phyloP scores from a whole-genome alignment of 2,797 vertebrate genomes.

The Buphagus erythrorhynchus region DNA sequence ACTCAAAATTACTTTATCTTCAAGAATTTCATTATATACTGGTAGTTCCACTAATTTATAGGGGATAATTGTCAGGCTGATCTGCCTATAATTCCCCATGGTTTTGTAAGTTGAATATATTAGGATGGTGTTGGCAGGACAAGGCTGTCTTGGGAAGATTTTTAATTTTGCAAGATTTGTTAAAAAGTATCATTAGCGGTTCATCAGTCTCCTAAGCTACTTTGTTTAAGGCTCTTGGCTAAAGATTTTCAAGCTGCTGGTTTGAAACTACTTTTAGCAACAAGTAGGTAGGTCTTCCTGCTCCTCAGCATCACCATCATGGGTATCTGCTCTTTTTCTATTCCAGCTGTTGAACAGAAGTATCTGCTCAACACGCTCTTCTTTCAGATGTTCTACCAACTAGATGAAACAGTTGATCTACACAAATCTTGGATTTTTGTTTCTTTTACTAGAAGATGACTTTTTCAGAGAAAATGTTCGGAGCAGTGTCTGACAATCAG shows the following conservation, averaged over 20 bases:
- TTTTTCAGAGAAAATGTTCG: not conserved
- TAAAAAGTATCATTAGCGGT: not conserved
- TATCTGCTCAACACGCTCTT: not conserved
- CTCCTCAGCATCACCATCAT: not conserved
- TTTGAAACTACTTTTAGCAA: not conserved
- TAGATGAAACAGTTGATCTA: not conserved
- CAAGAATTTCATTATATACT: not conserved
- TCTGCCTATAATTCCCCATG: not conserved
- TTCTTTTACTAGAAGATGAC: not conserved
- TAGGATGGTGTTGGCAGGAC: not conserved
- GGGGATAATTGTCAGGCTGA: not conserved
- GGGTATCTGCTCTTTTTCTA: not conserved
- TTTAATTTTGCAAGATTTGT: not conserved
- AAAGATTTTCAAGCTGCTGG: not conserved
- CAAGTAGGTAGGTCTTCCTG: not conserved
- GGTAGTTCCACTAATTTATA: not conserved
- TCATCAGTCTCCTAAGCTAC: not conserved
- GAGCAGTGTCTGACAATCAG: not conserved
- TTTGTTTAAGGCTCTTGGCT: not conserved
- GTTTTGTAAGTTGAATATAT: not conserved
- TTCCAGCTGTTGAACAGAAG: not conserved
- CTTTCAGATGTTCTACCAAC: not conserved
- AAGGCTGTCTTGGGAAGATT: not conserved
- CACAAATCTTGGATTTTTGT: not conserved
- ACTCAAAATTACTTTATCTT: not conserved